Percentiles rank a stretch among this genome's conserved stretches.
These are phyloP conservation scores for Oncorhynchus gorbuscha DNA, from an alignment of 2,113 vertebrate genomes.

Conservation along the genomic window DNA sequence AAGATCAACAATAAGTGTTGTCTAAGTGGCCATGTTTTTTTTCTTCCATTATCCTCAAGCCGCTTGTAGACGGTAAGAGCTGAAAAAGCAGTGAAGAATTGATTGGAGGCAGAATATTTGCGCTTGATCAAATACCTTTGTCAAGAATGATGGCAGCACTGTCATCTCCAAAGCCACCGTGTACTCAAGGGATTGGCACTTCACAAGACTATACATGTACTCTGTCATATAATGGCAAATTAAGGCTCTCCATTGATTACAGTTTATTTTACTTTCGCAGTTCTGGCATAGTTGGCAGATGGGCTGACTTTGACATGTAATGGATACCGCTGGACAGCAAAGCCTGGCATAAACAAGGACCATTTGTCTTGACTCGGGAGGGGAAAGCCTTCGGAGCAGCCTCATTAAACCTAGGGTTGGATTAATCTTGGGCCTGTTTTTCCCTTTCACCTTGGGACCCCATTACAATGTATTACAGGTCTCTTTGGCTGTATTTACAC, in stretches of 20 bases:
- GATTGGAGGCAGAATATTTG: slow-evolving; percentile 64
- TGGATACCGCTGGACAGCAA: slow-evolving; percentile 54
- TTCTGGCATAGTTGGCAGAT: slow-evolving; percentile 46
- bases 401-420: slow-evolving; percentile 64
- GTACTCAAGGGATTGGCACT: slow-evolving; percentile 60
- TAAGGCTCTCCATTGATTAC: slow-evolving; percentile 44
- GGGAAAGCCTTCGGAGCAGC: slow-evolving; percentile 54
- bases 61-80: slow-evolving; percentile 40
- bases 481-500: slow-evolving; percentile 27
- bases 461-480: slow-evolving; percentile 41
- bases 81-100: slow-evolving; percentile 22
- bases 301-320: slow-evolving; percentile 48
- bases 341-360: slow-evolving; percentile 67
- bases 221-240: slow-evolving; percentile 44
- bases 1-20: slow-evolving; percentile 31
- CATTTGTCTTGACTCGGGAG: slow-evolving; percentile 69
- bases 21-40: not conserved
- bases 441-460: slow-evolving; percentile 61
- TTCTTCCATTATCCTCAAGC: not conserved
- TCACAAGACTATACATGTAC: slow-evolving; percentile 65
- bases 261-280: slow-evolving; percentile 45
- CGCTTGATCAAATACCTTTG: slow-evolving; percentile 73
- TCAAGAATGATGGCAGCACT: slow-evolving; percentile 71
- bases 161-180: slow-evolving; percentile 60
- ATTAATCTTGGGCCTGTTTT: slow-evolving; percentile 67